Percentiles rank a stretch among this genome's conserved stretches.
Evolutionary conservation across 2,888 invertebrate species (phyloP).

Genomic region (Caenorhabditis sp.): DNA sequence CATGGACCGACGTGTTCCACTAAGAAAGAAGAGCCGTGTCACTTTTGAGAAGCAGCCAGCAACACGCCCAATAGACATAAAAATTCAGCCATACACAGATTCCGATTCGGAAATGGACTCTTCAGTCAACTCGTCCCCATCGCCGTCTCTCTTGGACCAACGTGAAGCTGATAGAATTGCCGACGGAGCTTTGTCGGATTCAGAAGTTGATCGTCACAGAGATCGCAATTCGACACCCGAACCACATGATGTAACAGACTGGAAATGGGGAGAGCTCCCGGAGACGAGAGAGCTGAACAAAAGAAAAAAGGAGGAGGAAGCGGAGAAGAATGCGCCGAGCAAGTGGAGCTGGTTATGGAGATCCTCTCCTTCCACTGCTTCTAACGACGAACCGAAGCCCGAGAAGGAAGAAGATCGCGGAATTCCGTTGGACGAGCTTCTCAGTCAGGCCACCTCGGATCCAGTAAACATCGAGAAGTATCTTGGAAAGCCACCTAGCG

Average conservation of each 20-base stretch:
- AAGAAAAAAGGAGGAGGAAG: slow-evolving; percentile 59
- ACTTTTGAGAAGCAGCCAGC: slow-evolving; percentile 41
- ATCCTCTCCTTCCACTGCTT: slow-evolving; percentile 15
- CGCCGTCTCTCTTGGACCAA: slow-evolving; percentile 66
- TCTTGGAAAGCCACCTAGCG: slow-evolving; percentile 73
- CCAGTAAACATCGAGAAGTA: slow-evolving; percentile 79
- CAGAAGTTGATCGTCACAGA: slow-evolving; percentile 84
- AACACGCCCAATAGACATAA: slow-evolving; percentile 64
- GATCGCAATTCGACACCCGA: slow-evolving; percentile 92
- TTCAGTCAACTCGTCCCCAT: slow-evolving; percentile 70
- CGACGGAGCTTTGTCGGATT: slow-evolving; percentile 81
- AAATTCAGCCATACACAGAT: slow-evolving; percentile 54
- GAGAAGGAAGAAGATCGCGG: slow-evolving; percentile 67
- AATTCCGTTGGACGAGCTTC: slow-evolving; percentile 78
- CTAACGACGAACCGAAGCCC: background rate
- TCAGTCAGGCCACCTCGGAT: slow-evolving; percentile 67
- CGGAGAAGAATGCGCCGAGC: slow-evolving; percentile 22
- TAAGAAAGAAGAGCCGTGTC: slow-evolving; percentile 63
- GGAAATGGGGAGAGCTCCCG: slow-evolving; percentile 84
- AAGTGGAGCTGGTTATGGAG: slow-evolving; percentile 66
- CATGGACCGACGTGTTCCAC: slow-evolving; percentile 29
- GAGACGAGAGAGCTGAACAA: slow-evolving; percentile 68
- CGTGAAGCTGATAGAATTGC: slow-evolving; percentile 70
- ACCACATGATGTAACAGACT: slow-evolving; percentile 83
- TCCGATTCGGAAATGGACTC: slow-evolving; percentile 70